Evolutionary conservation across 2,113 vertebrate species (phyloP), one percentile per base, ranked within the genome.

Genomic region (Acrocephalus arundinaceus): DNA sequence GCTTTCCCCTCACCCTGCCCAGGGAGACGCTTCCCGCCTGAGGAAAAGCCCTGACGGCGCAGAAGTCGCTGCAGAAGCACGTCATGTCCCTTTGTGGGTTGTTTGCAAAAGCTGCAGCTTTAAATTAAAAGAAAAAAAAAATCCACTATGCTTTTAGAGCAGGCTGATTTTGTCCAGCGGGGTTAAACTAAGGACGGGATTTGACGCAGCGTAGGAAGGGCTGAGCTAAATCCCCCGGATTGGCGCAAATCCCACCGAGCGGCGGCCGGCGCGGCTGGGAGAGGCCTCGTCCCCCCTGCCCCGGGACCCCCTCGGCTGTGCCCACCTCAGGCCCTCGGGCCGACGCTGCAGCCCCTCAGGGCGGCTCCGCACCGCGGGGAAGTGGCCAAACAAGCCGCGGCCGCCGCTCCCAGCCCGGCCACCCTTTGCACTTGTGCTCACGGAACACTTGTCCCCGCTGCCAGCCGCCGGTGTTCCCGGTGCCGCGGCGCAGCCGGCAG

Each of bases 331-430:
- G 24, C 72, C 2, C 59, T 11, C 0, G 6, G 27, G 41, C 17
- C 61, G 4, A 2, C 0, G 3, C 39, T 10, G 78, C 45, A 20
- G 81, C 27, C 78, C 39, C 83, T 61, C 30, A 9, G 58, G 27
- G 3, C 15, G 6, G 59, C 68, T 19, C 39, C 2, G 1, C 54
- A 7, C 27, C 5, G 39, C 16, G 10, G 28, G 37, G 21, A 52
- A 45, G 14, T 0, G 3, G 13, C 48, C 61, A 2, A 11, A 27
- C 1, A 1, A 11, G 20, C 35, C 2, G 6, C 24, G 9, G 14
- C 20, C 45, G 0, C 35, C 2, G 3, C 88, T 31, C 4, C 45
- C 55, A 17, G 7, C 46, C 74, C 16, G 0, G 51, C 19, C 35
- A 7, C 48, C 70, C 51, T 75, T 6, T 7, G 79, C 43, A 0